Evolutionary conservation across 1,140 invertebrate genomes (phyloP).

Genomic region (Aphelenchoides fujianensis): DNA sequence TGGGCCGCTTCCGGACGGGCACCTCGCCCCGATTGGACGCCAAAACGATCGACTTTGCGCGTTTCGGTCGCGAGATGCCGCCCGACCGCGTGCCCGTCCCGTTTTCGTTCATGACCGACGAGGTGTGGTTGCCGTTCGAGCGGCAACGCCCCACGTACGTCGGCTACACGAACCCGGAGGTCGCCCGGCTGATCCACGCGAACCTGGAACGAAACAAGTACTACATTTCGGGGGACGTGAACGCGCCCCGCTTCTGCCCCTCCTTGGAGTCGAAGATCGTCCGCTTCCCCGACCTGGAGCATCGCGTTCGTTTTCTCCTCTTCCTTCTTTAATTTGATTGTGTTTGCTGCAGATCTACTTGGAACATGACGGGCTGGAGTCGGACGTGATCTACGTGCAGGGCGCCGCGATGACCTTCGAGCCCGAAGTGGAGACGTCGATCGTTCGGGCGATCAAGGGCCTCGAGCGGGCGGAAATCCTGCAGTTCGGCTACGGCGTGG

Average conservation of each 20-base stretch:
- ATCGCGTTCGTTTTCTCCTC: slow-evolving; percentile 68
- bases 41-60: slow-evolving; percentile 72
- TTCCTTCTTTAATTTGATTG: slow-evolving; percentile 23
- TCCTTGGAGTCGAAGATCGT: slow-evolving; percentile 87
- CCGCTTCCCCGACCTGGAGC: slow-evolving; percentile 71
- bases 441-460: slow-evolving; percentile 74
- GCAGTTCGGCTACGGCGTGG: slow-evolving; percentile 67
- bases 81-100: slow-evolving; percentile 52
- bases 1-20: slow-evolving; percentile 82
- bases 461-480: slow-evolving; percentile 75
- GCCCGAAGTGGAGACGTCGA: slow-evolving; percentile 73
- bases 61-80: slow-evolving; percentile 35
- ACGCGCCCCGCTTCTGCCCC: slow-evolving; percentile 79
- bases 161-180: slow-evolving; percentile 68
- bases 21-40: slow-evolving; percentile 79
- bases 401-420: slow-evolving; percentile 84
- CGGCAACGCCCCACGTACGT: slow-evolving; percentile 56
- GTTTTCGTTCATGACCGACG: slow-evolving; percentile 76
- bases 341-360: slow-evolving; percentile 71
- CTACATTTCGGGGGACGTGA: slow-evolving; percentile 72
- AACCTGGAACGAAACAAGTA: slow-evolving; percentile 80
- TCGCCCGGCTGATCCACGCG: slow-evolving; percentile 73
- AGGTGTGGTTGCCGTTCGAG: slow-evolving; percentile 71
- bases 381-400: slow-evolving; percentile 79
- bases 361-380: slow-evolving; percentile 83